A percentile compares a stretch with the other conserved stretches of the same genome.
phyloP scores from a whole-genome alignment of 2,888 invertebrate species.

The Eumerus sabulonum region DNA sequence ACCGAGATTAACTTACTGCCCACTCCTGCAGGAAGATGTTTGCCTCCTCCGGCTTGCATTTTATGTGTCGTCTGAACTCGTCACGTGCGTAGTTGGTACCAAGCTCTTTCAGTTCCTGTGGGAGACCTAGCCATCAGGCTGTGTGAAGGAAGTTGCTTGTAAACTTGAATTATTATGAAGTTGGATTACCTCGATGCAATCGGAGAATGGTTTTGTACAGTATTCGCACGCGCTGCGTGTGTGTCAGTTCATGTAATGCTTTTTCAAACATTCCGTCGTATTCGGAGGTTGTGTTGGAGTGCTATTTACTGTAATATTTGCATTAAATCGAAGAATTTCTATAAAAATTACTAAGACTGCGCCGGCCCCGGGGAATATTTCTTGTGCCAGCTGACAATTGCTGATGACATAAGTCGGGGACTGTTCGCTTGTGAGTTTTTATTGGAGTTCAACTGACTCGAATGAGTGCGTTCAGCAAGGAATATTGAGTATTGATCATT shows the following conservation, averaged over 20 bases:
- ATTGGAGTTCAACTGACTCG: too few relatives aligned
- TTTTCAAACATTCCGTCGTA: constrained; percentile 72
- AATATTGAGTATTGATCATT: too few relatives aligned
- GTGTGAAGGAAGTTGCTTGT: not conserved
- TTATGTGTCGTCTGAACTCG: constrained; percentile 92
- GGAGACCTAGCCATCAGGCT: constrained; percentile 80
- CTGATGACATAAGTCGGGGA: too few relatives aligned
- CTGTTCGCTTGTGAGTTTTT: too few relatives aligned
- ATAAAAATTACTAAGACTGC: too few relatives aligned
- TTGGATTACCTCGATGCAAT: constrained; percentile 83
- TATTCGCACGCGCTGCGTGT: constrained; percentile 83
- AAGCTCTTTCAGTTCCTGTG: constrained; percentile 84
- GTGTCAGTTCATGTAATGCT: constrained; percentile 76
- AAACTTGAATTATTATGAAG: not conserved
- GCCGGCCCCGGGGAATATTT: too few relatives aligned
- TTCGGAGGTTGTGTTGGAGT: too few relatives aligned
- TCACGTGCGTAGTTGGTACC: constrained; percentile 89
- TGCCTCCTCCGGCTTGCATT: constrained; percentile 85
- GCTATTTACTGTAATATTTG: too few relatives aligned
- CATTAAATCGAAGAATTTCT: too few relatives aligned
- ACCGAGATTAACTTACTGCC: constrained; percentile 82
- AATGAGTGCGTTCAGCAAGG: too few relatives aligned
- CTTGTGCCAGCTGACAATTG: too few relatives aligned
- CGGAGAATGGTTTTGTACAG: constrained; percentile 89
- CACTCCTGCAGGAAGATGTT: constrained; percentile 91